These are phyloP conservation scores for Anabas testudineus DNA, from an alignment of 2,797 vertebrate genomes.

Conservation along the genomic window DNA sequence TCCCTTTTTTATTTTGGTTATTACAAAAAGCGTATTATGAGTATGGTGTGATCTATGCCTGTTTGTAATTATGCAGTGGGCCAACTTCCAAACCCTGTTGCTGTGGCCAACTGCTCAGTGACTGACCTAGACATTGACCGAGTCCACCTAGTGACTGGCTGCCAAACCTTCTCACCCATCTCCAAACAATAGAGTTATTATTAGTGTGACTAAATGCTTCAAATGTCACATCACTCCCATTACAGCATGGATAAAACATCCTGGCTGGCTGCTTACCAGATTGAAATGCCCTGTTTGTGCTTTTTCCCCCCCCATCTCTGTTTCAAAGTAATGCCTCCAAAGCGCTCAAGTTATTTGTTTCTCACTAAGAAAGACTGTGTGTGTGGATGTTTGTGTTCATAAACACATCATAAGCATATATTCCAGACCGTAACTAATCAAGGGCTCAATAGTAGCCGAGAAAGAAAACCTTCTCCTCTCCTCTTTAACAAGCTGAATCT, in stretches of 20 bases:
- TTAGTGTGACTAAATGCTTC: slow-evolving; percentile 32
- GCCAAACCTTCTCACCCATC: slow-evolving; percentile 47
- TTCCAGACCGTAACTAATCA: slow-evolving; percentile 73
- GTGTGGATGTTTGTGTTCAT: slow-evolving; percentile 11
- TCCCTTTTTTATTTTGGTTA: background rate
- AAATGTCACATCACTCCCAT: slow-evolving; percentile 54
- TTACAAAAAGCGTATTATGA: slow-evolving; percentile 15
- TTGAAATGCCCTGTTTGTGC: background rate
- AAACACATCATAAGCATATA: slow-evolving; percentile 68
- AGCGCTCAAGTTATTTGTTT: slow-evolving; percentile 20
- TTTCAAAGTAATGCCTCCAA: background rate
- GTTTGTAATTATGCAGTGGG: slow-evolving; percentile 45
- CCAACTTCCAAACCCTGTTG: slow-evolving; percentile 32
- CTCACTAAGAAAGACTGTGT: background rate
- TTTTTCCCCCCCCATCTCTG: too few species aligned
- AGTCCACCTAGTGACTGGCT: slow-evolving; percentile 23
- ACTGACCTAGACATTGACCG: slow-evolving; percentile 61
- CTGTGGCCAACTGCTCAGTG: slow-evolving; percentile 39
- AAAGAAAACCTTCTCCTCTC: slow-evolving; percentile 48
- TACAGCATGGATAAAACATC: slow-evolving; percentile 34
- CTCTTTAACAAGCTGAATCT: slow-evolving; percentile 25
- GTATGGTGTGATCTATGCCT: slow-evolving; percentile 22
- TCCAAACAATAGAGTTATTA: slow-evolving; percentile 68
- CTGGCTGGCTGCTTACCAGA: slow-evolving; percentile 22
- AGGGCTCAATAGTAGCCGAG: slow-evolving; percentile 36